phyloP scores from a whole-genome alignment of 2,888 invertebrate genomes.

The Habrosyne pyritoides region DNA sequence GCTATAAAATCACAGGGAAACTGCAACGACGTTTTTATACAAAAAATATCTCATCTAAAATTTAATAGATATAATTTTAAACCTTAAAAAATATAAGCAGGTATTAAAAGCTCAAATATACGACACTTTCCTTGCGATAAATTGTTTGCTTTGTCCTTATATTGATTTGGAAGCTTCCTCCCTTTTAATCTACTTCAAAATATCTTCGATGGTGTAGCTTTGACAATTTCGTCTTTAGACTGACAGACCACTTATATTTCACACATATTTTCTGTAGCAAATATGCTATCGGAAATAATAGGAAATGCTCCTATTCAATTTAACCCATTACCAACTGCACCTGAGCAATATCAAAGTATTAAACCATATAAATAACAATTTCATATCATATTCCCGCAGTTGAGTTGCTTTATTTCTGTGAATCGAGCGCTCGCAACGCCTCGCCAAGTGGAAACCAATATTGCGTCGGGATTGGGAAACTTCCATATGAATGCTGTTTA shows the following conservation, averaged over 20 bases:
- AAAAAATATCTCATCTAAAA: background rate
- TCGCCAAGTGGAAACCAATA: slow-evolving; percentile 48
- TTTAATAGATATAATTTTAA: background rate
- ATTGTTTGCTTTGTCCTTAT: too few species aligned
- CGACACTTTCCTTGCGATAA: too few species aligned
- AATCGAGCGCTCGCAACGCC: slow-evolving; percentile 24
- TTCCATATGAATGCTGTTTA: slow-evolving; percentile 47
- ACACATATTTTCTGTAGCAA: too few species aligned
- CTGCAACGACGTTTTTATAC: background rate
- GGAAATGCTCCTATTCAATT: too few species aligned
- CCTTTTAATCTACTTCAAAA: too few species aligned
- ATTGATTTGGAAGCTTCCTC: too few species aligned
- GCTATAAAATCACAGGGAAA: background rate
- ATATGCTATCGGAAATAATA: too few species aligned
- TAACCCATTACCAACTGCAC: background rate
- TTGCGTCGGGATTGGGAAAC: slow-evolving; percentile 47
- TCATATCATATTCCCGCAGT: slow-evolving; percentile 31
- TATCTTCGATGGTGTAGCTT: too few species aligned
- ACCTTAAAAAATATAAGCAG: too few species aligned
- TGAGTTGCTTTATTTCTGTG: slow-evolving; percentile 41
- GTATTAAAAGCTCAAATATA: too few species aligned
- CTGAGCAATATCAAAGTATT: background rate
- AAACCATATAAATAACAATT: background rate
- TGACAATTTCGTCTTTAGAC: too few species aligned
- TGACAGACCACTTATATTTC: too few species aligned